Base-by-base conservation (phyloP, 2,888 invertebrate species). In the Cataglyphis rosenhaueri region DNA sequence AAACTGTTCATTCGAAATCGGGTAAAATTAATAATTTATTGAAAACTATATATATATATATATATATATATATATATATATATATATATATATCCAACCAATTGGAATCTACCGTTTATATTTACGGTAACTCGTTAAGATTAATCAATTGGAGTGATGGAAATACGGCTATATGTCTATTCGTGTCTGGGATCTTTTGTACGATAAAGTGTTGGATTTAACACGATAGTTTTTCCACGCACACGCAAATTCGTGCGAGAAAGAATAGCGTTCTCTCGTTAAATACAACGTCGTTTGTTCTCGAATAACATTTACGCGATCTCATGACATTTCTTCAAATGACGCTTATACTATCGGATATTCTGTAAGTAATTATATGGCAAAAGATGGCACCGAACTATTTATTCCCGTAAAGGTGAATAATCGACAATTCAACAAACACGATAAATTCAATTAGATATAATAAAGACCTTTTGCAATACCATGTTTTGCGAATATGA, bases 11-110 rank as follows among this genome's bases (percentile, higher is more conserved):
- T 21, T 32, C 32, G 5, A 25, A 35, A 32, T 78, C 55, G 52
- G 38, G 52, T 74, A 74, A 82, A 64, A 66, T 89, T 84, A 90
- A 90, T 89, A 86, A 85, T 88, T 89, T 90, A 89, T 89, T 90
- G 78, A 84, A 90, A 88, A 90, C 89, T 52, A 8, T 82, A 25
- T 25, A 25, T 25, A 25, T 25, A 25, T 25, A 25, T 25, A 25
- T 25, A 25, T 52, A 8, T 82, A 25, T 25, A 25, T 25, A 25
- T 25, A 25, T 25, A 25, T 25, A 25, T 25, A 25, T 25, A 83
- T 85, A 71, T 52, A 44, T 48, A 52, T 52, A 8, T 29, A 29
- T 52, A 8, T 82, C 73, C 65, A 86, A 71, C 73, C 78, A 61
- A 57, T 66, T 59, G 73, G 73, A 70, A 82, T 75, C 83, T 89